Percentiles rank a stretch among this genome's conserved stretches.
Evolutionary conservation across 2,113 vertebrate genomes (phyloP).

Genomic region (Rhinogobius similis): DNA sequence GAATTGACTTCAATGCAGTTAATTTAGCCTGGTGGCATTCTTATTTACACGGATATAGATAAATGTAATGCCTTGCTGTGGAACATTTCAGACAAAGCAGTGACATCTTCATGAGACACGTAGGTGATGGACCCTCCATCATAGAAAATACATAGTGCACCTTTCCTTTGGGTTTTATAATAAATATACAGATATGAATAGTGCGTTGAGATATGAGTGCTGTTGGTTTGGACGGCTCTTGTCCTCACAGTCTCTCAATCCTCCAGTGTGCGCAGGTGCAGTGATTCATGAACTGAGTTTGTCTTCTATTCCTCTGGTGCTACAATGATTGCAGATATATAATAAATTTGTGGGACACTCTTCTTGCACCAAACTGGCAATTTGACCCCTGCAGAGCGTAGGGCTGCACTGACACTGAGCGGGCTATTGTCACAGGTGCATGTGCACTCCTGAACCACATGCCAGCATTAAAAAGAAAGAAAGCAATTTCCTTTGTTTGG

Average conservation of each 20-base stretch:
- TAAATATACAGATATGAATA: background rate
- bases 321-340: slow-evolving; percentile 60
- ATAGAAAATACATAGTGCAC: background rate
- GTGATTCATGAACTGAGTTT: slow-evolving; percentile 53
- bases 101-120: background rate
- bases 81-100: no score
- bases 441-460: slow-evolving; percentile 54
- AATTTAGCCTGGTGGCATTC: background rate
- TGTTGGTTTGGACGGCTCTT: slow-evolving; percentile 6
- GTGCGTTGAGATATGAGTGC: slow-evolving; percentile 14
- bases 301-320: slow-evolving; percentile 40
- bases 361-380: slow-evolving; percentile 69
- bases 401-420: slow-evolving; percentile 52
- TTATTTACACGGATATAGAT: background rate
- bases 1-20: no score
- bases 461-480: slow-evolving; percentile 65
- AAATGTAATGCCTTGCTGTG: background rate
- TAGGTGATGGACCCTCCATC: background rate
- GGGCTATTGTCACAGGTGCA: slow-evolving; percentile 71
- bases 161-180: background rate
- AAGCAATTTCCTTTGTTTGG: slow-evolving; percentile 74
- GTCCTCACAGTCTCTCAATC: slow-evolving; percentile 6
- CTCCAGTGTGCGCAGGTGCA: slow-evolving; percentile 54
- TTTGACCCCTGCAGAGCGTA: slow-evolving; percentile 69
- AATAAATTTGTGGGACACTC: slow-evolving; percentile 63